Evolutionary conservation across 2,888 invertebrate genomes (phyloP).

Genomic region (Macrophya annulata): DNA sequence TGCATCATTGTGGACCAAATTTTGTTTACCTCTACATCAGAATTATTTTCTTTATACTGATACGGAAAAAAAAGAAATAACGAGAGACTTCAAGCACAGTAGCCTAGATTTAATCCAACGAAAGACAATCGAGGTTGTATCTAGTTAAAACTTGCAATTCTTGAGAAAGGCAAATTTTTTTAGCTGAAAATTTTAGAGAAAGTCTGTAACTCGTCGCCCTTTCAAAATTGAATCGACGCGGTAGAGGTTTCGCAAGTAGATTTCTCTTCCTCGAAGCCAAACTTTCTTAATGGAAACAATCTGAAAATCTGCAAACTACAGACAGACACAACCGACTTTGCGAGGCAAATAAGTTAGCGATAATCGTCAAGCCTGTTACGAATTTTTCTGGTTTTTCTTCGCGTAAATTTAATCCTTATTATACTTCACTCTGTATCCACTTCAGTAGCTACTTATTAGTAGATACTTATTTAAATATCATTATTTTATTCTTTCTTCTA

Average conservation of each 20-base stretch:
- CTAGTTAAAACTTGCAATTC: slow-evolving; percentile 12
- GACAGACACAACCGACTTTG: slow-evolving; percentile 3
- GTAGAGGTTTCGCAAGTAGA: background rate
- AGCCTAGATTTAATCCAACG: background rate
- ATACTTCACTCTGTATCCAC: background rate
- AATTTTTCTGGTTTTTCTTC: background rate
- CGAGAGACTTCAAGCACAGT: background rate
- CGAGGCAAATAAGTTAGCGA: slow-evolving; percentile 5
- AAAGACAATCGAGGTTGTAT: background rate
- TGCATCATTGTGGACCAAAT: background rate
- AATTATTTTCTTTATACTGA: background rate
- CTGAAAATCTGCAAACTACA: slow-evolving; percentile 39
- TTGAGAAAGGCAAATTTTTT: slow-evolving; percentile 3
- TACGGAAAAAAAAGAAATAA: background rate
- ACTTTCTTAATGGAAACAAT: slow-evolving; percentile 43
- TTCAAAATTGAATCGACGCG: slow-evolving; percentile 22
- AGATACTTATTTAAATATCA: background rate
- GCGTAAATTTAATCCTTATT: background rate
- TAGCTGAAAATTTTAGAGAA: slow-evolving; percentile 4
- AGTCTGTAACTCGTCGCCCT: background rate
- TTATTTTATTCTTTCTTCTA: background rate
- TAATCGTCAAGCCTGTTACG: background rate
- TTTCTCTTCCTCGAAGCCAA: background rate
- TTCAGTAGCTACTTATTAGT: background rate
- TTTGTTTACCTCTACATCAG: background rate